phyloP scores from a whole-genome alignment of 2,888 invertebrate species.

The Yponomeuta sedellus region DNA sequence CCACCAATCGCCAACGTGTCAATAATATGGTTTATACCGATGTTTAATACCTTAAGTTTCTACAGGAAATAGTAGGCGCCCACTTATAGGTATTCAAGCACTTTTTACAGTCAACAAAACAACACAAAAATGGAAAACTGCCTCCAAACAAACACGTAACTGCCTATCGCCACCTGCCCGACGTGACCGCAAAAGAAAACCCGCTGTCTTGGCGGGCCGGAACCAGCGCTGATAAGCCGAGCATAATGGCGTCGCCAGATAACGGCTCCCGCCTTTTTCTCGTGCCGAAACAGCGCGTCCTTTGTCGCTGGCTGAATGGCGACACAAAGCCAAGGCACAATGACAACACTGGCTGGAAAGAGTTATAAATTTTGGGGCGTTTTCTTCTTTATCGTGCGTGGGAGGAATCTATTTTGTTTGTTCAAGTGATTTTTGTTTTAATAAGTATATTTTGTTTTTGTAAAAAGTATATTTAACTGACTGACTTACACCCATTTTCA shows the following conservation, averaged over 20 bases:
- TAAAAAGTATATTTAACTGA: neutral
- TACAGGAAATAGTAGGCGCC: too few species aligned
- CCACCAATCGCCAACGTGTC: too few species aligned
- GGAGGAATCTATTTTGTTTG: constrained; percentile 26
- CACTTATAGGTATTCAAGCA: neutral
- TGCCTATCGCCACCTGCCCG: constrained; percentile 27
- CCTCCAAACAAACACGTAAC: constrained; percentile 10
- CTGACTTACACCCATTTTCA: neutral
- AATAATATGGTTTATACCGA: too few species aligned
- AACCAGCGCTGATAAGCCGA: constrained; percentile 67
- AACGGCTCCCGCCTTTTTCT: constrained; percentile 75
- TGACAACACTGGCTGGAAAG: constrained; percentile 41
- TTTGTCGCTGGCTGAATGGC: constrained; percentile 58
- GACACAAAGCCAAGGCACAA: constrained; percentile 54
- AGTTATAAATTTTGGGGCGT: constrained; percentile 37
- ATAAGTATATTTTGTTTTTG: neutral
- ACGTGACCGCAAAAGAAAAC: constrained; percentile 75
- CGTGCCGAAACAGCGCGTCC: constrained; percentile 66
- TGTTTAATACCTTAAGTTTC: too few species aligned
- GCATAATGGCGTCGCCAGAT: constrained; percentile 72
- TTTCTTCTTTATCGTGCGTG: neutral
- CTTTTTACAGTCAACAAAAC: neutral
- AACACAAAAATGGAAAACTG: neutral
- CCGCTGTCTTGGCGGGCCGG: constrained; percentile 57
- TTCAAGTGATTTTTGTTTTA: neutral